Evolutionary conservation across 2,113 vertebrate species (phyloP), one percentile per base, ranked within the genome.

Genomic region (Oreochromis aureus): DNA sequence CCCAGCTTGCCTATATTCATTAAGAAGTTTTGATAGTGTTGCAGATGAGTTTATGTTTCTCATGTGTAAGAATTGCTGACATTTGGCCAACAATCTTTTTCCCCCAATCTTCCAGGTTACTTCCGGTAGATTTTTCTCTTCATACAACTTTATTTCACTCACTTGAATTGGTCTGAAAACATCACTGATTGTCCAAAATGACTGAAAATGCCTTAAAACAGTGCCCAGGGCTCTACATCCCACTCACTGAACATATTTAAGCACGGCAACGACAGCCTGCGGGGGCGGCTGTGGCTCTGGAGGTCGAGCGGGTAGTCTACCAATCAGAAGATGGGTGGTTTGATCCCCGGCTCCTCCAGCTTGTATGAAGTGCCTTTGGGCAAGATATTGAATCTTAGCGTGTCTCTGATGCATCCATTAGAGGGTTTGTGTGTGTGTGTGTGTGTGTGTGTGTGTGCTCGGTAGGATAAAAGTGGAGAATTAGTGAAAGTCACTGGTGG

Each of bases 211-310:
- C 41, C 22, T 73, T 76, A 51, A 3, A 78, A 19, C 16, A 78
- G 27, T 53, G 4, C 27, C 73, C n/a, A 41, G 11, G 63, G 63
- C 6, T 69, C 63, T 69, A 41, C 4, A 69, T 41, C n/a, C 7
- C 63, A 41, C 63, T 69, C 63, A 51, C 71, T 51, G 44, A 51
- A 32, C 44, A 19, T 51, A 30, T 51, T 78, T 48, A 51, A n/a
- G 41, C 0, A 0, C 0, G 1, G 0, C 41, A 73, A 46, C 4
- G 2, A 73, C 41, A 46, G 69, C 69, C 41, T 30, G 15, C 9
- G 1, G 10, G 71, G 41, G 41, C 2, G 1, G 69, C 69, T 30
- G 41, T 73, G 69, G 41, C 15, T 73, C 22, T 27, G 69, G 9
- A 46, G 36, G 36, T 71, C 3, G 11, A 69, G 36, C 22, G 7